A percentile compares a stretch with the other conserved stretches of the same genome.
Evolutionary conservation across 2,113 vertebrate genomes (phyloP).

Genomic region (Brachirus orientalis): DNA sequence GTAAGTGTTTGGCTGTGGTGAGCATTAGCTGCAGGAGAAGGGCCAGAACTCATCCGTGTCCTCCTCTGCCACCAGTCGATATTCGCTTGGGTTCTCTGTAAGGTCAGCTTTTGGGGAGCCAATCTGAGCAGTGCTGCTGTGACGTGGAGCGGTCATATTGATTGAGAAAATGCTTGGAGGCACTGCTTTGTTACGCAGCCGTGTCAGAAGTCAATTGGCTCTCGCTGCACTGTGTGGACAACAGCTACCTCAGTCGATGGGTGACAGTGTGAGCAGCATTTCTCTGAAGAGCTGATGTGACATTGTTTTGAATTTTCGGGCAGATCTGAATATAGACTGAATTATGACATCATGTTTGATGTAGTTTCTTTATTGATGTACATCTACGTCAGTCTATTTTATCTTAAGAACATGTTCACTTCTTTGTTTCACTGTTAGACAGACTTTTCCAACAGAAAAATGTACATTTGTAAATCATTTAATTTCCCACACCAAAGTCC

Average conservation of each 20-base stretch:
- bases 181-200: constrained; percentile 54
- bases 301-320: constrained; percentile 4
- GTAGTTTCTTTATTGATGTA: too few relatives aligned
- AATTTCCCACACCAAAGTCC: too few relatives aligned
- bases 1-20: constrained; percentile 23
- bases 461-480: too few relatives aligned
- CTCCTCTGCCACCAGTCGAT: constrained; percentile 58
- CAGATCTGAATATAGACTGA: neutral
- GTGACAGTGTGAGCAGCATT: constrained; percentile 44
- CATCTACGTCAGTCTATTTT: too few relatives aligned
- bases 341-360: too few relatives aligned
- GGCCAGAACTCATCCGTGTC: constrained; percentile 43
- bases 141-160: constrained; percentile 64
- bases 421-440: too few relatives aligned
- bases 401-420: too few relatives aligned
- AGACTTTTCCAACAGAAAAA: too few relatives aligned
- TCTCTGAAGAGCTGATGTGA: constrained; percentile 32
- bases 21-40: constrained; percentile 18
- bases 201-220: constrained; percentile 72
- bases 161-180: constrained; percentile 69
- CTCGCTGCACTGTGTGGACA: constrained; percentile 55
- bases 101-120: constrained; percentile 70
- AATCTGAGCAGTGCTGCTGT: constrained; percentile 52
- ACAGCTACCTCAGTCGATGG: constrained; percentile 65
- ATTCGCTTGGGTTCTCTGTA: constrained; percentile 39